phyloP scores from a whole-genome alignment of 1,140 invertebrate species.

The Drosophila orosa region DNA sequence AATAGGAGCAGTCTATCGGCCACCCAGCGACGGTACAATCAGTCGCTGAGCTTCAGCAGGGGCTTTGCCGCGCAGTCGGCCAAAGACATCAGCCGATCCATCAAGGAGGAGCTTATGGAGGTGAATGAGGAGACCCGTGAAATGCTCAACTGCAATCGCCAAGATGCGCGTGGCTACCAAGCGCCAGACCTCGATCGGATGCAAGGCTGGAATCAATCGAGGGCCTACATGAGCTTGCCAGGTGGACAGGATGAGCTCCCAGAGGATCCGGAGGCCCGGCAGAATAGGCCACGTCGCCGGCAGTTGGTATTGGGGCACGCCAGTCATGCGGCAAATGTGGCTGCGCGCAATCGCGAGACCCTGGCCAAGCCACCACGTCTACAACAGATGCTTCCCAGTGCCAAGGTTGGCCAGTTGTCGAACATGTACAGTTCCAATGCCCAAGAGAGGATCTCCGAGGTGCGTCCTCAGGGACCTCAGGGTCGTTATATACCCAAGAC shows the following conservation, averaged over 20 bases:
- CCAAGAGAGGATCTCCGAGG: neutral
- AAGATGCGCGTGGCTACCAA: neutral
- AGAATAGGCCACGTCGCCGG: constrained; percentile 15
- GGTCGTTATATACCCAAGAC: neutral
- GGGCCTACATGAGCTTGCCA: neutral
- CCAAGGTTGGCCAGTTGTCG: neutral
- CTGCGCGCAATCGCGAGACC: neutral
- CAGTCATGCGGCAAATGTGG: neutral
- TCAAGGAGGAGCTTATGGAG: constrained; percentile 62
- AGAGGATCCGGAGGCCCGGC: neutral
- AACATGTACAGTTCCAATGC: neutral
- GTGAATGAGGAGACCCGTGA: constrained; percentile 14
- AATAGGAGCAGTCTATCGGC: constrained; percentile 13
- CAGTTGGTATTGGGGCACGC: constrained; percentile 8
- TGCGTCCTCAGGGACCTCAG: neutral
- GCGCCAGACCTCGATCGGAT: constrained; percentile 28
- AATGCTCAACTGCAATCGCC: constrained; percentile 37
- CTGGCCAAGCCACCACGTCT: neutral
- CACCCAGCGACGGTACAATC: constrained; percentile 38
- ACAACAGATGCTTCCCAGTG: neutral
- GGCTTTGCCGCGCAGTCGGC: constrained; percentile 17
- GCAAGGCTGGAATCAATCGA: constrained; percentile 53
- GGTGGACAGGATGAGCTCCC: no score
- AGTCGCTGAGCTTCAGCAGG: neutral
- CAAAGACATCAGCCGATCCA: constrained; percentile 54